Evolutionary conservation across 1,140 invertebrate species (phyloP), one percentile per base, ranked within the genome.

Genomic region (Babylonia areolata): DNA sequence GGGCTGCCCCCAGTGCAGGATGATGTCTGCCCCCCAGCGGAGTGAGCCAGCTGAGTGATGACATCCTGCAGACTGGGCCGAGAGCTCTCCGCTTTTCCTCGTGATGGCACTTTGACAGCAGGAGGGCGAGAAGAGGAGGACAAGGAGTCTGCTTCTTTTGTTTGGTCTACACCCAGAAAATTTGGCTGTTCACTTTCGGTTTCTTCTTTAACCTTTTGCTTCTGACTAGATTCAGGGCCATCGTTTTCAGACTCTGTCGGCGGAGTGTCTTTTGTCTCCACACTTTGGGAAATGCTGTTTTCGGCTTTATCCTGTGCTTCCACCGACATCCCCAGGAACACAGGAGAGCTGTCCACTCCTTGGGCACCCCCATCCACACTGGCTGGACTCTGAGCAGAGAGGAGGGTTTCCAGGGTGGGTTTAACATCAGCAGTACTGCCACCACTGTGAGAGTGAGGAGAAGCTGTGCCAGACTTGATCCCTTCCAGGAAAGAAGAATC

Each of bases 51-150:
- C 81, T 86, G 80, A 33, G 39, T 71, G 69, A 86, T 86, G 3
- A 86, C 81, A 37, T 81, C 85, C 33, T 86, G 79, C 51, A 86
- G 81, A 54, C 69, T 86, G 37, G 79, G 87, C n/a, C 79, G 85
- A n/a, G 85, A 80, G 75, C 51, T 85, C 33, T 86, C 83, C n/a
- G 40, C 33, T 37, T 85, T 86, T 35, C 85, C 85, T 78, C 80
- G 79, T 1, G 81, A 82, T 31, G 71, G 69, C 75, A 77, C 46
- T 84, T 84, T 84, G 28, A 64, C 40, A 35, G 82, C 17, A 9
- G 82, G 2, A 35, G 82, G 64, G 17, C 82, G 58, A 1, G 69
- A 28, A 20, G 39, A 64, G 31, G 78, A 54, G 15, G 46, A 51
- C 42, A 17, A 42, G 1, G 46, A 35, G 37, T 23, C 3, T 17